These are phyloP conservation scores for Anthoscopus minutus DNA, from an alignment of 2,113 vertebrate species.

Conservation along the genomic window DNA sequence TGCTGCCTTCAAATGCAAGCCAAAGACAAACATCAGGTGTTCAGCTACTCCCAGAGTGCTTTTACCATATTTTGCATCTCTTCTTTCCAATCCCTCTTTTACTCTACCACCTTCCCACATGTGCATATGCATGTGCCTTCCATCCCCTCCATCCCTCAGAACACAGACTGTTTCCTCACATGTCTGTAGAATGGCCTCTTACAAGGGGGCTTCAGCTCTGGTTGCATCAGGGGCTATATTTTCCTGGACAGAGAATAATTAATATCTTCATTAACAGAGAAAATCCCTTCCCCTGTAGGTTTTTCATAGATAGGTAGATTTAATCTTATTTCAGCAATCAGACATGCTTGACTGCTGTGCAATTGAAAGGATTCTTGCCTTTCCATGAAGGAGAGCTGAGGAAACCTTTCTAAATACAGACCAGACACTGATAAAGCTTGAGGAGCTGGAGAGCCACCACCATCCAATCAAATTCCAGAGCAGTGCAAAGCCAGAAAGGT, in stretches of 20 bases:
- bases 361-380: neutral
- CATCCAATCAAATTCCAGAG: neutral
- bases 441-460: neutral
- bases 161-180: rapidly evolving
- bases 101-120: neutral
- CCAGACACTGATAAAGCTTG: neutral
- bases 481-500: neutral
- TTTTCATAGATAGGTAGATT: neutral
- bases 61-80: neutral
- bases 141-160: neutral
- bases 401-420: neutral
- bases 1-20: neutral
- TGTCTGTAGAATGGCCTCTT: neutral
- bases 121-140: neutral
- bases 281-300: neutral
- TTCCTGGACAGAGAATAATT: neutral
- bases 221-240: neutral
- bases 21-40: neutral
- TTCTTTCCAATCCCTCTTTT: neutral
- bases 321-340: neutral
- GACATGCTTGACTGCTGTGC: neutral
- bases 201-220: neutral
- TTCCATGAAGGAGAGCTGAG: neutral
- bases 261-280: neutral
- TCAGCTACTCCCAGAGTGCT: neutral